Evolutionary conservation across 2,888 invertebrate species (phyloP), one percentile per base, ranked within the genome.

Genomic region (Cancer borealis): DNA sequence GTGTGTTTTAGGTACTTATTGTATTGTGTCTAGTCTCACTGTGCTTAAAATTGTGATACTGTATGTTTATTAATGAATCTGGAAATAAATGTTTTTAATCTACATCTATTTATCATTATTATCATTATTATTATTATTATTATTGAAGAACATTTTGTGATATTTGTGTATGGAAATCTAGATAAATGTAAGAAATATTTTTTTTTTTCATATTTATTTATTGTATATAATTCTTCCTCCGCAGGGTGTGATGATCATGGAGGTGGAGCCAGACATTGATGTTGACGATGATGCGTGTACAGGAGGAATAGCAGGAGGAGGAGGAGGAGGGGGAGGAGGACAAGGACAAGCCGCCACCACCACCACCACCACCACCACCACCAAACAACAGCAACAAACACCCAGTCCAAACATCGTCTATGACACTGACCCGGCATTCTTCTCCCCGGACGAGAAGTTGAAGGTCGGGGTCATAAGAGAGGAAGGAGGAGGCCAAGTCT

Each of bases 381-480:
- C 49, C 94, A 46, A 5, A 21, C 21, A n/a, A 54, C 8, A 4
- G 4, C 47, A 21, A 49, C n/a, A 30, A 26, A 3, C n/a, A 5
- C 92, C 93, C 12, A 45, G 93, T 6, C 93, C 95, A 26, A 93
- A 95, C 54, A 93, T 93, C 14, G 93, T 95, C 0, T 95, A 93
- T 46, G 95, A 95, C 88, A 95, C 95, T 14, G 95, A 95, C 79
- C 95, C 95, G 6, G 94, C 95, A 14, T 94, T 95, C 54, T 95
- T 95, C 89, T 94, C 95, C n/a, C 95, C 95, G 0, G 95, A 95
- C 26, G 95, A 95, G 88, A 94, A 94, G 30, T 66, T 95, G 14
- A 95, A 95, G 91, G 95, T 94, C 8, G 95, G 95, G 0, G 92
- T 95, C 8, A 92, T 94, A 73, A 88, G 93, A 54, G 93, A 93